Evolutionary conservation across 2,113 vertebrate species (phyloP), one percentile per base, ranked within the genome.

Genomic region (Rhinogobius similis): DNA sequence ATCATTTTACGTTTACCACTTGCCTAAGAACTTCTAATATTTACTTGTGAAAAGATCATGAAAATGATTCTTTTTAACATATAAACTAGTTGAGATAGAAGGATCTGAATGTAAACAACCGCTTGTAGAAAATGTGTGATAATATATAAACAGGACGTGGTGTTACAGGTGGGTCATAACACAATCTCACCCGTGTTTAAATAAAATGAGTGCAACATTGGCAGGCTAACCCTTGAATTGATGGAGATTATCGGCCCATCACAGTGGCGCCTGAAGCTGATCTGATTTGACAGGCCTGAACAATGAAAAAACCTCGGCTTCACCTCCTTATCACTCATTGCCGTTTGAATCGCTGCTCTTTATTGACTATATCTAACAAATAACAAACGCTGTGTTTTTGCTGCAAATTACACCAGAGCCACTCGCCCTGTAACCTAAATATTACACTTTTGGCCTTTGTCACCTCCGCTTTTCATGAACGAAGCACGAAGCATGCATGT

Each of bases 341-440:
- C 36, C 67, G 38, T 76, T 76, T 78, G 67, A 69, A 18, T 36
- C 36, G 65, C 74, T 24, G 64, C 16, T 7, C 81, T 82, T 87
- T 80, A 91, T 84, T 87, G 62, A 84, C 82, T 85, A 65, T 70
- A 76, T 66, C 65, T 14, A 72, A 63, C 83, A 80, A 86, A 76
- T 70, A 81, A 81, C 62, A 68, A 76, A 72, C 63, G 62, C 26
- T 65, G 68, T 41, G 12, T 41, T 41, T 63, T 70, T 27, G 55
- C 56, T 14, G 71, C 62, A 76, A 86, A 87, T 86, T 70, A 80
- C 69, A 44, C 63, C 58, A 10, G 23, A 62, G 70, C 70, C 69
- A 68, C 36, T 18, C 68, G 71, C 66, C 72, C 61, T 16, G 68
- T 63, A 74, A 76, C 71, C 71, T 76, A 83, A 76, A 77, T 67